phyloP scores from a whole-genome alignment of 23 tunicate species.

The Halocynthia aurantium region DNA sequence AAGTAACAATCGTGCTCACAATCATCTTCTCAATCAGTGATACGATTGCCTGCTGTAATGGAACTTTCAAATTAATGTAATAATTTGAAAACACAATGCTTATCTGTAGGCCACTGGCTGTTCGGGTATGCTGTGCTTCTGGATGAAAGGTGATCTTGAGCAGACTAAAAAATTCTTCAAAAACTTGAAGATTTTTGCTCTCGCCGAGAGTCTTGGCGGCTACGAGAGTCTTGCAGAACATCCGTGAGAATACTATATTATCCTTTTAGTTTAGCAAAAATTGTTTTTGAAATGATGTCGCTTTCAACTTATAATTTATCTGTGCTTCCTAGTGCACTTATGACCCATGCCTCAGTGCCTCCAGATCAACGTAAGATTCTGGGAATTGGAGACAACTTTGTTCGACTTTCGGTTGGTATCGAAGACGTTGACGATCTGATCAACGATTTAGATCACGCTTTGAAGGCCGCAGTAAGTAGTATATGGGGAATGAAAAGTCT shows the following conservation, averaged over 20 bases:
- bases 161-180: slow-evolving; percentile 48
- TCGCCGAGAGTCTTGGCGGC: slow-evolving; percentile 98
- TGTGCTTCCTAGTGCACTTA: slow-evolving; percentile 61
- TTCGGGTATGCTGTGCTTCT: slow-evolving; percentile 93
- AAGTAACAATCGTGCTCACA: too few relatives aligned
- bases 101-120: slow-evolving; percentile 84
- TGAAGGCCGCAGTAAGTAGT: slow-evolving; percentile 69
- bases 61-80: too few relatives aligned
- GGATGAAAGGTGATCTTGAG: slow-evolving; percentile 75
- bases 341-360: slow-evolving; percentile 98
- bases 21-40: background rate
- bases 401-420: slow-evolving; percentile 90
- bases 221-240: slow-evolving; percentile 97
- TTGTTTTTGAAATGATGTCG: background rate
- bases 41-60: background rate
- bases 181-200: slow-evolving; percentile 66
- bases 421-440: slow-evolving; percentile 87
- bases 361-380: slow-evolving; percentile 50
- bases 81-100: background rate
- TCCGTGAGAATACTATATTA: slow-evolving; percentile 54
- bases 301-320: background rate
- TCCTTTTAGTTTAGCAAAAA: background rate
- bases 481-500: too few relatives aligned
- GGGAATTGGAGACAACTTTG: slow-evolving; percentile 88
- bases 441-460: slow-evolving; percentile 81